Base-by-base conservation (phyloP, 2,888 invertebrate genomes). In the Rhamnusium bicolor region DNA sequence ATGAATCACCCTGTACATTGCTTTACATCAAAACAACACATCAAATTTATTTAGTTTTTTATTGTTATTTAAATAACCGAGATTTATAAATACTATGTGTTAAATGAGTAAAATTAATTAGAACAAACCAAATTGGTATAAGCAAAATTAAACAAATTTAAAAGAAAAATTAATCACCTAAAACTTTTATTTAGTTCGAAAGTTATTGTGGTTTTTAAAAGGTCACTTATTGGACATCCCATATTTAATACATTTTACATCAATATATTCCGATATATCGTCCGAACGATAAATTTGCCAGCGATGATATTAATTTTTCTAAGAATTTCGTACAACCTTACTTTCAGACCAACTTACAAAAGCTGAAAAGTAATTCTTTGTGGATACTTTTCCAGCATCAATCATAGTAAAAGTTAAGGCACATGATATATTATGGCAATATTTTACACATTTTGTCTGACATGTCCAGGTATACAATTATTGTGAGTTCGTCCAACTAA, bases 321-420 rank as follows among this genome's bases (percentile, higher is more conserved):
- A 12, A 47, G 24, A 19, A 21, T 47, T n/a, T 18, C n/a, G 40
- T n/a, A 5, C 16, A 16, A 56, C 16, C 56, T 40, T 32, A 47
- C n/a, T 19, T 32, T 29, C n/a, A 27, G 32, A 27, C 21, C 24
- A 56, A 27, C 19, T 56, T 56, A 24, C 18, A 67, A 19, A 67
- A 56, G 67, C 67, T n/a, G 54, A 46, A 56, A 67, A 24, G 67
- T 46, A 53, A 65, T 65, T 65, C 65, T 56, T 56, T 16, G 67
- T 27, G 46, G 56, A 56, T 51, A 29, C 46, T 40, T 56, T 40
- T 40, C 46, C 67, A 19, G 67, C 67, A 67, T 67, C 67, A 67
- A 67, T 67, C 67, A 67, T 67, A 24, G 67, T 67, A 46, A 46
- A 67, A 67, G 67, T 56, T 67, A 67, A 56, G 56, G 67, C 54